phyloP scores from a whole-genome alignment of 1,140 invertebrate genomes.

The Drosophila kohkoa region DNA sequence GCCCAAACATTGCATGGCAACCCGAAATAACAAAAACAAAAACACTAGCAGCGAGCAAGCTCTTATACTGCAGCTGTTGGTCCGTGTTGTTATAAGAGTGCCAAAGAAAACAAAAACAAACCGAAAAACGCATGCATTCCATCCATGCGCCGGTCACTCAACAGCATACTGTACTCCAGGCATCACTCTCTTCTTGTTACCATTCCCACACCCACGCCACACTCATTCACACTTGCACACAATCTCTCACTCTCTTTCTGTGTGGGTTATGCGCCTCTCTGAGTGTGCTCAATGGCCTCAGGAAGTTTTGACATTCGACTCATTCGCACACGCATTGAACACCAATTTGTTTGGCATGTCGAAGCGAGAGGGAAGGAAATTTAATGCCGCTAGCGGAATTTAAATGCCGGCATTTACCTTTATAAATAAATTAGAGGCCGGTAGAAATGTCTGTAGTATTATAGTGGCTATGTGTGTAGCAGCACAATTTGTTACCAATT shows the following conservation, averaged over 20 bases:
- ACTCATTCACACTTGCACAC: slow-evolving; percentile 22
- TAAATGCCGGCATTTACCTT: slow-evolving; percentile 76
- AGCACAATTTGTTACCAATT: slow-evolving; percentile 59
- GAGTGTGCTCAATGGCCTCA: slow-evolving; percentile 34
- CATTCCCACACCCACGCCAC: slow-evolving; percentile 18
- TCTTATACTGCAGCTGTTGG: slow-evolving; percentile 60
- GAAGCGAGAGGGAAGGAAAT: not conserved
- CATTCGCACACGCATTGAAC: slow-evolving; percentile 9
- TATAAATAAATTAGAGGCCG: slow-evolving; percentile 75
- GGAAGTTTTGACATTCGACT: slow-evolving; percentile 34
- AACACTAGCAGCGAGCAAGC: slow-evolving; percentile 11
- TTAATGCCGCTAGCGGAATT: slow-evolving; percentile 51
- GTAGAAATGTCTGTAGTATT: slow-evolving; percentile 33
- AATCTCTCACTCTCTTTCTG: slow-evolving; percentile 1
- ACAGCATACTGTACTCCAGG: slow-evolving; percentile 24
- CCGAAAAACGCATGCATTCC: slow-evolving; percentile 27
- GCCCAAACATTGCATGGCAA: slow-evolving; percentile 49
- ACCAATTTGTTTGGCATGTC: slow-evolving; percentile 8
- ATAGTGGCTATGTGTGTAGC: no score
- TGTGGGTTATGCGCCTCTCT: not conserved
- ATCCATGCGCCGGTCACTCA: slow-evolving; percentile 36
- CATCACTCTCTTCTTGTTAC: slow-evolving; percentile 4
- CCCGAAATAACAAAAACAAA: slow-evolving; percentile 2
- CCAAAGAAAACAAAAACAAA: slow-evolving; percentile 10
- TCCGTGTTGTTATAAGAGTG: slow-evolving; percentile 42